Evolutionary conservation across 2,888 invertebrate species (phyloP).

Genomic region (Aspidiotus destructor): DNA sequence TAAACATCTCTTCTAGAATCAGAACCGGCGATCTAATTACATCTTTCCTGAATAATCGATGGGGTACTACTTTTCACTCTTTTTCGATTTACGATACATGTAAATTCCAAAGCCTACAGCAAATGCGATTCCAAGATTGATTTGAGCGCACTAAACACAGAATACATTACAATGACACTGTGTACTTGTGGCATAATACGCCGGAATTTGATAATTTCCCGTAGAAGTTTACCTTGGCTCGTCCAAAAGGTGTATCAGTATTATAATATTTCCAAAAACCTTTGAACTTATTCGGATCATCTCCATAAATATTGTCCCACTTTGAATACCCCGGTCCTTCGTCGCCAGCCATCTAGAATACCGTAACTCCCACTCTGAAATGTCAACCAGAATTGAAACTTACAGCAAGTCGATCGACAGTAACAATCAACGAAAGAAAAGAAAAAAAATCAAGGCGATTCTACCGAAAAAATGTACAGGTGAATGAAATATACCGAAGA

Average conservation of each 20-base stretch:
- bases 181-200: too few species aligned
- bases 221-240: slow-evolving; percentile 22
- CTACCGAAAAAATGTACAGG: too few species aligned
- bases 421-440: too few species aligned
- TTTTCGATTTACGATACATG: neutral
- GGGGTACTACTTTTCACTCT: neutral
- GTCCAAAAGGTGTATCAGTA: slow-evolving; percentile 30
- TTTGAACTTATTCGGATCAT: slow-evolving; percentile 27
- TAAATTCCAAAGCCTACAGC: slow-evolving; percentile 8
- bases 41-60: neutral
- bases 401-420: too few species aligned
- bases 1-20: neutral
- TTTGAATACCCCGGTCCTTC: slow-evolving; percentile 1
- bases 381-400: too few species aligned
- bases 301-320: slow-evolving; percentile 10
- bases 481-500: too few species aligned
- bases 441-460: too few species aligned
- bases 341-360: slow-evolving; percentile 18
- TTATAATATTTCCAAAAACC: slow-evolving; percentile 34
- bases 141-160: slow-evolving; percentile 27
- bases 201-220: too few species aligned
- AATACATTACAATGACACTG: neutral
- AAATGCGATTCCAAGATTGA: slow-evolving; percentile 9
- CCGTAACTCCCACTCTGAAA: too few species aligned
- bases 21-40: neutral